A percentile compares a stretch with the other conserved stretches of the same genome.
Conservation (phyloP, 2,113 vertebrate genomes). For the Percina caprodes region DNA sequence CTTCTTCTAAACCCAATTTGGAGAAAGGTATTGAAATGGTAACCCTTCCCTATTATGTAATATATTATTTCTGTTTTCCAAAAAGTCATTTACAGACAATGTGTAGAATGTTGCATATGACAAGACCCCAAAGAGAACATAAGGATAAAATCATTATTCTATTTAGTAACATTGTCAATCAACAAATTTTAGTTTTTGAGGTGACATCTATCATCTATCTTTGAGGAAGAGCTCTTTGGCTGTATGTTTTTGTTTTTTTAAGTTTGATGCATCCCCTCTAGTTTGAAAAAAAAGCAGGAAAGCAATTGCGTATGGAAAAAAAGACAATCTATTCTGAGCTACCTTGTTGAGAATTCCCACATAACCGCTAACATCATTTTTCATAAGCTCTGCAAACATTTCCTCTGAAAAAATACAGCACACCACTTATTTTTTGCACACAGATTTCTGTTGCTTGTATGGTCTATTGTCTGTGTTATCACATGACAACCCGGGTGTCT, state of each 20-base stretch:
- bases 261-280: background rate
- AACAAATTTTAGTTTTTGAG: background rate
- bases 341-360: constrained; percentile 46
- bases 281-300: constrained; percentile 19
- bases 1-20: background rate
- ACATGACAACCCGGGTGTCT: constrained; percentile 29
- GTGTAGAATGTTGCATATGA: background rate
- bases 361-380: constrained; percentile 43
- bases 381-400: constrained; percentile 35
- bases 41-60: too few species aligned
- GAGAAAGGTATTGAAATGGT: background rate
- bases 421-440: constrained; percentile 1
- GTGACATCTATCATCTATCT: background rate
- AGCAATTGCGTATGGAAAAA: constrained; percentile 52
- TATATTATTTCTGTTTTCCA: background rate
- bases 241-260: background rate
- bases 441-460: constrained; percentile 5
- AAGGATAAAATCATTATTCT: background rate
- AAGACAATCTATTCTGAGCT: constrained; percentile 43
- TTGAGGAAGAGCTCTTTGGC: background rate
- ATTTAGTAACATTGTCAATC: background rate
- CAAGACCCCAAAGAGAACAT: background rate
- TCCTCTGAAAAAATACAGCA: constrained; percentile 27
- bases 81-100: background rate
- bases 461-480: constrained; percentile 38